These are phyloP conservation scores for Pyrgilauda ruficollis DNA, from an alignment of 2,113 vertebrate genomes.

Conservation along the genomic window DNA sequence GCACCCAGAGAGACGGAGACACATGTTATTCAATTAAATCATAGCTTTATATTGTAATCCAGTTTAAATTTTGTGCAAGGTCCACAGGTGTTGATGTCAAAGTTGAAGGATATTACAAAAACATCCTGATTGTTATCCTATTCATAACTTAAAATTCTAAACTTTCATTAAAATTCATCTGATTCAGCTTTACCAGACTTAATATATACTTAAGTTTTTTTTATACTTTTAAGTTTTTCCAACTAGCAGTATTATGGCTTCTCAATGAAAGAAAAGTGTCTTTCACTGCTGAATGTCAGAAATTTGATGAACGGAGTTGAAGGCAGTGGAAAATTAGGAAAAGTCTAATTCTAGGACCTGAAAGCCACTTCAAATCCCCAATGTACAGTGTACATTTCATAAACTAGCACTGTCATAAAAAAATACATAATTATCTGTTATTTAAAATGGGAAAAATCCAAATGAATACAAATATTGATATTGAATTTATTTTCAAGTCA, in stretches of 20 bases:
- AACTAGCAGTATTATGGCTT: background rate
- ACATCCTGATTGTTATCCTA: slow-evolving; percentile 1
- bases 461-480: background rate
- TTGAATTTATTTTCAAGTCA: no score
- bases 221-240: background rate
- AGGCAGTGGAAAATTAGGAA: background rate
- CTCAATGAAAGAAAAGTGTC: background rate
- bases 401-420: background rate
- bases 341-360: background rate
- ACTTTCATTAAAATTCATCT: background rate
- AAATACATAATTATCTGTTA: background rate
- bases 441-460: background rate
- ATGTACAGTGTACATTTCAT: background rate
- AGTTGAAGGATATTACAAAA: background rate
- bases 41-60: background rate
- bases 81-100: background rate
- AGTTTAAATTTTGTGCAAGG: slow-evolving; percentile 33
- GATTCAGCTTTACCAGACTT: background rate
- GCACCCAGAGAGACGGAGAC: no score
- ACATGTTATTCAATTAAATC: background rate
- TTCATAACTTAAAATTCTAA: slow-evolving; percentile 24
- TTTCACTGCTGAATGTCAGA: background rate
- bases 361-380: background rate
- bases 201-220: background rate
- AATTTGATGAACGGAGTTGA: background rate